Evolutionary conservation across 64 coral and sea anemone genomes (phyloP).

Genomic region (Montipora capricornis): DNA sequence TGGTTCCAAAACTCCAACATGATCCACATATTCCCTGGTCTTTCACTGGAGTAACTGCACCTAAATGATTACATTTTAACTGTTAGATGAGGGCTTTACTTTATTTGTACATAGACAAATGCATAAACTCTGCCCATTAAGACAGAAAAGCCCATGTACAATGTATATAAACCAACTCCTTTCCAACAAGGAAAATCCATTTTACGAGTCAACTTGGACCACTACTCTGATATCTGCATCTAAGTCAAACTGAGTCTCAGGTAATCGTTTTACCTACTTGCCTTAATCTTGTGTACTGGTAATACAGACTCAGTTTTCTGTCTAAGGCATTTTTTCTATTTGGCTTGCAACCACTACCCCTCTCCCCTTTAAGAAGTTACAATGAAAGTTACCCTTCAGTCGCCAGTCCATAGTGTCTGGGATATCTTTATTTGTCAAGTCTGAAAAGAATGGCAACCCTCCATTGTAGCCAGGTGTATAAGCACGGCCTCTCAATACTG

Average conservation of each 20-base stretch:
- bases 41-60: constrained; percentile 99
- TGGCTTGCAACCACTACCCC: too few species aligned
- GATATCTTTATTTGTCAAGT: constrained; percentile 83
- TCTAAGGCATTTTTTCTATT: too few species aligned
- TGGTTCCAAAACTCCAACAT: constrained; percentile 98
- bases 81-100: neutral
- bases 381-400: constrained; percentile 54
- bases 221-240: too few species aligned
- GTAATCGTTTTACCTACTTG: too few species aligned
- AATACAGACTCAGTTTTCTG: too few species aligned
- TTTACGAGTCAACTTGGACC: too few species aligned
- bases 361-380: neutral
- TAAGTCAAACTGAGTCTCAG: too few species aligned
- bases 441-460: constrained; percentile 80
- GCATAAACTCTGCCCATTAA: too few species aligned
- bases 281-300: too few species aligned
- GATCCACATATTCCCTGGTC: constrained; percentile 98
- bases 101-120: neutral
- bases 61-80: constrained; percentile 34
- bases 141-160: too few species aligned
- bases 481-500: constrained; percentile 81
- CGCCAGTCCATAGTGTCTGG: constrained; percentile 88
- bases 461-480: constrained; percentile 83
- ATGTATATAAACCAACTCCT: too few species aligned
- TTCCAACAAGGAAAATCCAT: too few species aligned